Evolutionary conservation across 2,797 vertebrate species (phyloP), one percentile per base, ranked within the genome.

Genomic region (Falco rusticolus): DNA sequence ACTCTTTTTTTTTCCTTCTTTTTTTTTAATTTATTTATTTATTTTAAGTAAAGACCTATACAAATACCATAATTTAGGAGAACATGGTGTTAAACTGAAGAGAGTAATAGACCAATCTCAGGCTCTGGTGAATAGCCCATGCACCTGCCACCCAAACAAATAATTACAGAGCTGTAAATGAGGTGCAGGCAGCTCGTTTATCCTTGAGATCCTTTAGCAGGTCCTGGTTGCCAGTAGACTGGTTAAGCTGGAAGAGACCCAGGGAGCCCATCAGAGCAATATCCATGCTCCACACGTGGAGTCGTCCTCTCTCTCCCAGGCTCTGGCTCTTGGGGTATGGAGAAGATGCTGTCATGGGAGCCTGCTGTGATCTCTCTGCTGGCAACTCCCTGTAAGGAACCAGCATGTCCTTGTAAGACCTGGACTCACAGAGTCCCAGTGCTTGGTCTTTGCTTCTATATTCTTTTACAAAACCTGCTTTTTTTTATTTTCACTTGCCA

Each of bases 81-180:
- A 94, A 78, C 1, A 16, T 26, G 47, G 20, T 76, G 54, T 76
- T 93, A 92, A 84, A 72, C 76, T 72, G 80, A 76, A 63, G 63
- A 79, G 63, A 69, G 65, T 51, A 94, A 66, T 39, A 82, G 59
- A 51, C 51, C 18, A 69, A 0, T 77, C 48, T 41, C 3, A 5
- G 50, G n/a, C 70, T 72, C 59, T 20, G 66, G 83, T 65, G 59
- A 90, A 53, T 17, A 47, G 66, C 26, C 43, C 28, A 1, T 9
- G 28, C 56, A 45, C 25, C 83, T 93, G 85, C 66, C 66, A 91
- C 88, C 59, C 85, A 90, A 87, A 95, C 34, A 84, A 84, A 84
- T 60, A 54, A 91, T 90, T 72, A 66, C 39, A 43, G 69, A 70
- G 33, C 39, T 84, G 66, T 33, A 70, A 75, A 89, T 41, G 56